Evolutionary conservation across 2,113 vertebrate species (phyloP), one percentile per base, ranked within the genome.

Genomic region (Urocynchramus pylzowi): DNA sequence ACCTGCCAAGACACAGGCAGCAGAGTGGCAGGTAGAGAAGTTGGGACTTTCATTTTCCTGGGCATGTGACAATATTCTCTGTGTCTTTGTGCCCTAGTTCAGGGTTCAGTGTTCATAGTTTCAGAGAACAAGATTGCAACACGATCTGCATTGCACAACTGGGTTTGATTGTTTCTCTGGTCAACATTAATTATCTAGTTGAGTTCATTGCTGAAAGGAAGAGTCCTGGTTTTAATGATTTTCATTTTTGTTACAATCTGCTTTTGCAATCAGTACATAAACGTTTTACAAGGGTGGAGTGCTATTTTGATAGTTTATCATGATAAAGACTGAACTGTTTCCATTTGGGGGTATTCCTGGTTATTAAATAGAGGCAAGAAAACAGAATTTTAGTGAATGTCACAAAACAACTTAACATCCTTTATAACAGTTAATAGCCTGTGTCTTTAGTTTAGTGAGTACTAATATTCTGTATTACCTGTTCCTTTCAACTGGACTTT

Each of bases 181-280:
- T 90, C 83, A 75, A 21, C 28, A 14, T 75, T 92, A 81, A 92
- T 92, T 81, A 90, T 78, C 80, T 56, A 61, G 60, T 68, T 56
- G 80, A 87, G 19, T 88, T 96, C 31, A 61, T 68, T 81, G 90
- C 92, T 84, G 73, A 94, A 95, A 96, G 86, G 88, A 94, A 87
- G 70, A 93, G 69, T 92, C 41, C n/a, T 84, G 53, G 10, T 20
- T 80, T 81, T 95, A 75, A 67, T 56, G 74, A 37, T 82, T 81
- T 85, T 47, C 15, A 42, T 85, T 84, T 76, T 33, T 42, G 44
- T 64, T 70, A 17, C 10, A 89, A 88, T 87, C 84, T 68, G 54
- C 54, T 93, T 93, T 95, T 91, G 73, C 87, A 85, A 54, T 74
- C 49, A 44, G 76, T 74, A 68, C 35, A 71, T 80, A 80, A 67